Evolutionary conservation across 1,140 invertebrate genomes (phyloP), one percentile per base, ranked within the genome.

Genomic region (Neuroterus valhalla): DNA sequence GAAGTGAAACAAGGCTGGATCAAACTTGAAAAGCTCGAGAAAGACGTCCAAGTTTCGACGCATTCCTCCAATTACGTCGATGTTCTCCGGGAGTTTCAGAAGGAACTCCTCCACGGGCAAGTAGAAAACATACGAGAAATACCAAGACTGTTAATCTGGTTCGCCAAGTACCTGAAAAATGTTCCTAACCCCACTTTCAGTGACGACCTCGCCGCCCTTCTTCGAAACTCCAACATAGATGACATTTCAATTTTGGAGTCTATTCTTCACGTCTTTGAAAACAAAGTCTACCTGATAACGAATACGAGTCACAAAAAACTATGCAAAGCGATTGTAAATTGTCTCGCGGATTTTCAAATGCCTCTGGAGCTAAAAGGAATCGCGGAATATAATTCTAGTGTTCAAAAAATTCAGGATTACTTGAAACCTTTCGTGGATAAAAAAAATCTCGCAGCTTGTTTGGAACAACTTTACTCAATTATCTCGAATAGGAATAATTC

Each of bases 391-490:
- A 78, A 76, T 6, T 66, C 79, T 0, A 81, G 82, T 66, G 72
- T 78, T 2, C 52, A 21, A 1, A 82, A 78, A 43, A 83, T 88
- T 48, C 70, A 79, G 43, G 44, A 76, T 0, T 85, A 83, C 76
- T 45, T 88, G 2, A 71, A 73, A n/a, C 23, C 15, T 1, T 50
- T 86, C 6, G 55, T 67, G 15, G 80, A 84, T 3, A 78, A 76
- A 3, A 72, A 75, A 5, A 78, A 81, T 73, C 55, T 80, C 38
- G 50, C 83, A 14, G 48, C 71, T 48, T 89, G 87, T 43, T 72
- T 89, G 3, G 83, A 85, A 17, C 84, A 81, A 19, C 75, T 90
- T 17, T 89, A 86, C 44, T 81, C 72, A 38, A 86, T 89, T 52
- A 88, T 89, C 68, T 86, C 86, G 0, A 84, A 86, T 38, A 78